Evolutionary conservation across 37 sponge, comb jelly and placozoan species (phyloP).

Genomic region (Mnemiopsis leidyi): DNA sequence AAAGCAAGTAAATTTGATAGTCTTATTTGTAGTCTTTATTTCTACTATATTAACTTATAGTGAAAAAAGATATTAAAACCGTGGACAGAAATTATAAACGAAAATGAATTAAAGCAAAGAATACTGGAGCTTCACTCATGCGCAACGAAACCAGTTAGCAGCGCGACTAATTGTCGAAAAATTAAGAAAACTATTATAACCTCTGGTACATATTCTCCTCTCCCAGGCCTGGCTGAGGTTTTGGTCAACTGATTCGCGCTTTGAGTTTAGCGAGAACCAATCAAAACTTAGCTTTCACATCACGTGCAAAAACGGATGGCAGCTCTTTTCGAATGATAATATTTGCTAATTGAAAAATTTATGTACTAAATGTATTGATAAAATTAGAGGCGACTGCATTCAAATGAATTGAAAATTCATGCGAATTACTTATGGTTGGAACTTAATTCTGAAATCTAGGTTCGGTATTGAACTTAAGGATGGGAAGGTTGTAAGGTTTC

Average conservation of each 20-base stretch:
- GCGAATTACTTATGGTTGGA: background rate
- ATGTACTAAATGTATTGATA: background rate
- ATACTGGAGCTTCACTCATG: background rate
- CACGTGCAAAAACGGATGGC: background rate
- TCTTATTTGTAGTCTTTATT: too few relatives aligned
- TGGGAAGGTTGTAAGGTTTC: background rate
- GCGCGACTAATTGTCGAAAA: background rate
- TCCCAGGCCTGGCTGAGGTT: background rate
- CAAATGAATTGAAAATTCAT: background rate
- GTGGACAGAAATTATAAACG: too few relatives aligned
- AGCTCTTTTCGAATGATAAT: background rate
- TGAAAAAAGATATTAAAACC: too few relatives aligned
- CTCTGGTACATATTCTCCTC: background rate
- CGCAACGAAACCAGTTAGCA: background rate
- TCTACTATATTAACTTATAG: too few relatives aligned
- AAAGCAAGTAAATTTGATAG: too few relatives aligned
- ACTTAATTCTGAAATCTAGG: too few relatives aligned
- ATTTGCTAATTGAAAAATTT: background rate
- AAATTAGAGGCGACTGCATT: background rate
- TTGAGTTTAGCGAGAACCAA: background rate
- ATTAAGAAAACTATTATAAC: background rate
- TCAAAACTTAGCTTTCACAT: background rate
- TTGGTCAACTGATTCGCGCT: background rate
- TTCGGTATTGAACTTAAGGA: background rate
- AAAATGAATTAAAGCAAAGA: background rate